Evolutionary conservation across 1,140 invertebrate genomes (phyloP).

Genomic region (Calycopis cecrops): DNA sequence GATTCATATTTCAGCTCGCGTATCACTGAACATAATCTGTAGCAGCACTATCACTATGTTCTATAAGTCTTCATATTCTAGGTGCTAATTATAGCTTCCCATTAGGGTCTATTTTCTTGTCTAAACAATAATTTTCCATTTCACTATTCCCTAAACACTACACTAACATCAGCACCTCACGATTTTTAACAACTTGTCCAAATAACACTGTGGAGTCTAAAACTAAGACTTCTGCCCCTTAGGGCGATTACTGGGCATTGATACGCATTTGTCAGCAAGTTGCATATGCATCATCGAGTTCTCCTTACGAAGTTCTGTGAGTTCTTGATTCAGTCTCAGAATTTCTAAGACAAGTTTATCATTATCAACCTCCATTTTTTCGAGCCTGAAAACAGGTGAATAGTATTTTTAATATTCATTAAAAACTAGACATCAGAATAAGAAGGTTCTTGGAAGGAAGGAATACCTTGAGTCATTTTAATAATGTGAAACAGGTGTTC

Average conservation of each 20-base stretch:
- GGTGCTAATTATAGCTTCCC: no score
- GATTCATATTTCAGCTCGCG: no score
- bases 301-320: constrained; percentile 58
- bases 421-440: no score
- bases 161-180: constrained; percentile 23
- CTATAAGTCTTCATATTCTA: no score
- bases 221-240: constrained; percentile 59
- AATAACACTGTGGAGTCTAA: constrained; percentile 10
- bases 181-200: constrained; percentile 15
- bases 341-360: constrained; percentile 65
- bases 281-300: constrained; percentile 58
- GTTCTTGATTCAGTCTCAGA: constrained; percentile 60
- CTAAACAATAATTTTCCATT: not conserved
- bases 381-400: constrained; percentile 43
- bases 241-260: constrained; percentile 33
- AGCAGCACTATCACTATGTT: no score
- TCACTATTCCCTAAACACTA: constrained; percentile 6
- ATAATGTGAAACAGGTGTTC: no score
- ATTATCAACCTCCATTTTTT: constrained; percentile 65
- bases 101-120: no score
- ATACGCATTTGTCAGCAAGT: constrained; percentile 57
- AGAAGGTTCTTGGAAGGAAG: no score
- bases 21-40: no score
- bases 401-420: no score
- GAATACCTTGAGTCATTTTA: no score